These are phyloP conservation scores for Gymnarchus niloticus DNA, from an alignment of 2,113 vertebrate species.

Conservation along the genomic window DNA sequence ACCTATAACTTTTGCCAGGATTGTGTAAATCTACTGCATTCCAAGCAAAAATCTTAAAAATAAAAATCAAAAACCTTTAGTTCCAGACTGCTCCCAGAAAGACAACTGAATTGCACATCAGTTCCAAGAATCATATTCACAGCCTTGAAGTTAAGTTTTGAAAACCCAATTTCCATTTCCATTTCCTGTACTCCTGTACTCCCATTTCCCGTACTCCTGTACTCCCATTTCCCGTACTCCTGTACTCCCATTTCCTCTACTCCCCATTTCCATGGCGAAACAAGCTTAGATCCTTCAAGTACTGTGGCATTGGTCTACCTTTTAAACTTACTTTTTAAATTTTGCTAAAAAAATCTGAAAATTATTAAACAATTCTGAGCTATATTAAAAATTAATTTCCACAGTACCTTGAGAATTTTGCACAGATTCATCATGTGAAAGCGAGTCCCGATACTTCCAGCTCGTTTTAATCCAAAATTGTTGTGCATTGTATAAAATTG, in stretches of 20 bases:
- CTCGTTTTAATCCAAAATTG: neutral
- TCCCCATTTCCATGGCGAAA: neutral
- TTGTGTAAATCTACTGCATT: too few relatives aligned
- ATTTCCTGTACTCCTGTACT: too few relatives aligned
- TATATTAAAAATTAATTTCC: neutral
- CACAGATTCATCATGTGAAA: neutral
- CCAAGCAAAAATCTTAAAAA: too few relatives aligned
- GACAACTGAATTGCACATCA: neutral
- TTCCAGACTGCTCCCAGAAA: neutral
- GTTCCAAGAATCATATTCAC: neutral
- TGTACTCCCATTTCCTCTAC: neutral
- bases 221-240: neutral
- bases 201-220: too few relatives aligned
- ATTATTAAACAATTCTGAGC: neutral
- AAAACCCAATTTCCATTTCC: too few relatives aligned
- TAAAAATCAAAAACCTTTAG: neutral
- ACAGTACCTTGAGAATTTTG: neutral
- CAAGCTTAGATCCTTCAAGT: neutral
- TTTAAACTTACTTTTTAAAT: neutral
- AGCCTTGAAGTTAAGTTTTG: neutral
- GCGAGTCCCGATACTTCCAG: neutral
- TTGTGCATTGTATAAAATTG: neutral
- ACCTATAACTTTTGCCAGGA: neutral
- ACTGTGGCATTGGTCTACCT: neutral
- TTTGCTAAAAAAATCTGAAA: neutral